Percentiles rank a stretch among this genome's conserved stretches.
Evolutionary conservation across 1,140 invertebrate species (phyloP).

Genomic region (Trachymyrmex septentrionalis): DNA sequence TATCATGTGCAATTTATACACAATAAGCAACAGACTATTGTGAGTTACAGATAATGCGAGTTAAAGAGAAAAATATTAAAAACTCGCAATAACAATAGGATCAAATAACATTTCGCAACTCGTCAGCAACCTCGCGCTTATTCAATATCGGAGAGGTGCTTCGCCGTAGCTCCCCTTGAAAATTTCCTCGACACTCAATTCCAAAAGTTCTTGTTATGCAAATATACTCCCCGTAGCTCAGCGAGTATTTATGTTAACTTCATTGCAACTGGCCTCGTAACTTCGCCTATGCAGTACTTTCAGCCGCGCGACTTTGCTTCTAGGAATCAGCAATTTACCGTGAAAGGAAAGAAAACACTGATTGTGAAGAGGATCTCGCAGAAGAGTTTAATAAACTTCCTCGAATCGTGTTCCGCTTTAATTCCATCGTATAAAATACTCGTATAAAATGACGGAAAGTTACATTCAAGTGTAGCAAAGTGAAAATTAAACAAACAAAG

Average conservation of each 20-base stretch:
- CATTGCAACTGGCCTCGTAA: slow-evolving; percentile 59
- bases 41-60: not conserved
- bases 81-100: slow-evolving; percentile 18
- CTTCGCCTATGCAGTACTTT: slow-evolving; percentile 47
- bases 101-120: slow-evolving; percentile 46
- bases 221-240: slow-evolving; percentile 47
- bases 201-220: slow-evolving; percentile 61
- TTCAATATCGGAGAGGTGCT: slow-evolving; percentile 12
- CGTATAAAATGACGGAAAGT: not conserved
- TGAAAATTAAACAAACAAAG: not conserved
- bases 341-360: slow-evolving; percentile 61
- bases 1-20: not conserved
- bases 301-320: slow-evolving; percentile 50
- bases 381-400: slow-evolving; percentile 57
- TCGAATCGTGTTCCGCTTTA: slow-evolving; percentile 20
- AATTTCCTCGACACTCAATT: slow-evolving; percentile 55
- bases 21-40: not conserved
- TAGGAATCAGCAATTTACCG: slow-evolving; percentile 53
- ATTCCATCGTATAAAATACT: slow-evolving; percentile 22
- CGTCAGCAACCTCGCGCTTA: slow-evolving; percentile 28
- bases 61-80: slow-evolving; percentile 29
- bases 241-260: slow-evolving; percentile 63
- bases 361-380: slow-evolving; percentile 34
- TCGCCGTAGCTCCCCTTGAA: slow-evolving; percentile 21
- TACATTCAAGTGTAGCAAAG: not conserved